Base-by-base conservation (phyloP, 1,140 invertebrate genomes). In the Luehdorfia chinensis region DNA sequence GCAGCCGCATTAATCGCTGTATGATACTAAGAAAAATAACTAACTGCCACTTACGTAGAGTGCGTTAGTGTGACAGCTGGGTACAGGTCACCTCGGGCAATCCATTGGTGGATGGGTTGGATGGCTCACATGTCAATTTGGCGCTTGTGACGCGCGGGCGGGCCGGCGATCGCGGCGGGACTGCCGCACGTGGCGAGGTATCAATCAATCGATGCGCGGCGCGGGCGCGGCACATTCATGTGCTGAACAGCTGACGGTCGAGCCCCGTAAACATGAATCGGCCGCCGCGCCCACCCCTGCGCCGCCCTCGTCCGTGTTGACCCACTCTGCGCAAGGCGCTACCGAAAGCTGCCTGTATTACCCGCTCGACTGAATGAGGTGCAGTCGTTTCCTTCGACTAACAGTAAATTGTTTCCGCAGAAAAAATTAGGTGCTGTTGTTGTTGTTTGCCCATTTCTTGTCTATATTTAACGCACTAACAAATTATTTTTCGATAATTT, bases 181-280 rank as follows among this genome's bases (percentile, higher is more conserved):
- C 74, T 75, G 74, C 48, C 62, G 67, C 73, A 75, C 74, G 74
- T 77, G 74, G 66, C 74, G 74, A 75, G 74, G 66, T 75, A 72
- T 71, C 66, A 71, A 72, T 74, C 78, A 79, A 83, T 83, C 75
- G 78, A 79, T 73, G 71, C 62, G 58, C 62, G 58, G 66, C 66
- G 74, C 74, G 67, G 62, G 71, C 73, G 72, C 74, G 71, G 54
- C 70, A 71, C 79, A 79, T 80, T 80, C 79, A 83, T 78, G 66
- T 55, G 56, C 53, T 47, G 76, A 84, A 81, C 80, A 84, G 80
- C 80, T 84, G 80, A 79, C 77, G 75, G 59, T 57, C 63, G 66
- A 66, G 66, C 59, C 68, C 62, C 66, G 76, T 84, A 84, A 84
- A 77, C 79, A 84, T 84, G 79, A 84, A 84, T 80, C 65, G 73